Evolutionary conservation across 2,888 invertebrate genomes (phyloP).

Genomic region (Drosophila leonis): DNA sequence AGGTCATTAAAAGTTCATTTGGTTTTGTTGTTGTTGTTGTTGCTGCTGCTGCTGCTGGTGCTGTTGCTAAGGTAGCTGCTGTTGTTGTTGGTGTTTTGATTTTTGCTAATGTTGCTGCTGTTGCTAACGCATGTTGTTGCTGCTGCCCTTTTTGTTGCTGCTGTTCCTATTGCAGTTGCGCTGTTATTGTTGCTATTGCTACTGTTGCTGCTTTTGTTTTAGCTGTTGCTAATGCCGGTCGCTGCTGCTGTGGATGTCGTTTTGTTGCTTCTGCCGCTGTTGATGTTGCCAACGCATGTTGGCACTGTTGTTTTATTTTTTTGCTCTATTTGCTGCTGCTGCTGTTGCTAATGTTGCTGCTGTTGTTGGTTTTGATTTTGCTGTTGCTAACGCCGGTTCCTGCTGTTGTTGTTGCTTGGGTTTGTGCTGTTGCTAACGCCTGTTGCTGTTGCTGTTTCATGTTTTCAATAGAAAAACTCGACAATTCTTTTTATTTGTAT

Average conservation of each 20-base stretch:
- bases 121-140: neutral
- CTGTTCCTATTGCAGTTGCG: neutral
- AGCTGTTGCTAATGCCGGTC: neutral
- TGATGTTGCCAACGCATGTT: neutral
- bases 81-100: constrained; percentile 7
- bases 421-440: neutral
- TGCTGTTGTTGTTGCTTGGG: neutral
- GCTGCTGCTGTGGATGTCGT: neutral
- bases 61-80: constrained; percentile 21
- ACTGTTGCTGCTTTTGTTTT: neutral
- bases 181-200: neutral
- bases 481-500: too few relatives aligned
- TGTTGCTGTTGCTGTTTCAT: neutral
- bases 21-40: constrained; percentile 35
- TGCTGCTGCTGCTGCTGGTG: neutral
- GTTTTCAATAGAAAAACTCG: too few relatives aligned
- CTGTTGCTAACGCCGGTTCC: neutral
- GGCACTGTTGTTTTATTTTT: too few relatives aligned
- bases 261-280: neutral
- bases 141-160: neutral
- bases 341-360: neutral
- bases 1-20: constrained; percentile 79
- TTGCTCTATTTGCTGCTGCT: neutral
- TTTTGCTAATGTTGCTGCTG: constrained; percentile 6
- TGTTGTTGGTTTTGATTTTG: neutral